Evolutionary conservation across 2,888 invertebrate species (phyloP).

Genomic region (Synergus laeviventris): DNA sequence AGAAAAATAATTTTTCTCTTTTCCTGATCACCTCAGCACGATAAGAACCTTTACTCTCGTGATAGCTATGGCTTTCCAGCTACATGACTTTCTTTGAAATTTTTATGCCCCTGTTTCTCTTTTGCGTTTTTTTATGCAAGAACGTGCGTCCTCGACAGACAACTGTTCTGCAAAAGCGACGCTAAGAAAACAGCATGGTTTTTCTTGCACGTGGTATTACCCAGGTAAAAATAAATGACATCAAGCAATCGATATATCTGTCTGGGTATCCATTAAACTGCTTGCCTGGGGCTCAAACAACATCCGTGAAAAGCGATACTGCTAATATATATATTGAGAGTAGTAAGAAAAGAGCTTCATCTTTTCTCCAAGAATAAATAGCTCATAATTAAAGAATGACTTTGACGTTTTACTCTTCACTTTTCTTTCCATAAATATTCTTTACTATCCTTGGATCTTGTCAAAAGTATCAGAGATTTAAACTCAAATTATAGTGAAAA

Average conservation of each 20-base stretch:
- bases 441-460: background rate
- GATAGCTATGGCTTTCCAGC: constrained; percentile 16
- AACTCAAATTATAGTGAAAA: background rate
- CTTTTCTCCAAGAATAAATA: background rate
- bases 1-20: constrained; percentile 8
- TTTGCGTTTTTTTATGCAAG: constrained; percentile 8
- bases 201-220: constrained; percentile 15
- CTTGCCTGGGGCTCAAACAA: constrained; percentile 8
- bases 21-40: constrained; percentile 1
- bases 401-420: background rate
- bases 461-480: background rate
- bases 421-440: background rate
- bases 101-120: background rate
- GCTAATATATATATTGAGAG: constrained; percentile 25
- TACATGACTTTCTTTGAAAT: constrained; percentile 33
- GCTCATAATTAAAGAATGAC: background rate
- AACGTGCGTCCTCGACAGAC: constrained; percentile 34
- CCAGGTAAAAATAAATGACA: constrained; percentile 33
- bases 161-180: constrained; percentile 19
- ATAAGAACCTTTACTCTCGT: constrained; percentile 30
- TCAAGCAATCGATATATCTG: constrained; percentile 48
- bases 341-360: background rate
- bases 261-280: constrained; percentile 41
- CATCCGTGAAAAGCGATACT: constrained; percentile 21
- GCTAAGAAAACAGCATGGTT: constrained; percentile 6